Percentiles rank a stretch among this genome's conserved stretches.
Conservation (phyloP, 2,113 vertebrate species). For the Dipodomys spectabilis region DNA sequence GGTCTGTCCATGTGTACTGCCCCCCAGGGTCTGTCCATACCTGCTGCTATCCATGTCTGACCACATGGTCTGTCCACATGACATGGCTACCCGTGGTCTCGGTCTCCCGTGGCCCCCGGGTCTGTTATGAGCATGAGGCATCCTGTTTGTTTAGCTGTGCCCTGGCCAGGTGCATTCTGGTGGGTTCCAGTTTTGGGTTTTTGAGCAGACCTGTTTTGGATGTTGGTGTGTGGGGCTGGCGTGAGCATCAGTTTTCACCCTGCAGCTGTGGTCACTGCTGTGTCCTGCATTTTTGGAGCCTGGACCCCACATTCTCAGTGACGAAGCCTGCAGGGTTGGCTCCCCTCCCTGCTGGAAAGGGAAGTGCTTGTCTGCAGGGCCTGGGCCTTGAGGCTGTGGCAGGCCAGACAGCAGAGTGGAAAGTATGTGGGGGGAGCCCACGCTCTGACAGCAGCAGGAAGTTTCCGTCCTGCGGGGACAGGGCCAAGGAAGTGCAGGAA, state of each 20-base stretch:
- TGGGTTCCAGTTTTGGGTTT: background rate
- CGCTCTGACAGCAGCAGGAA: background rate
- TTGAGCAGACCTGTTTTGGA: too few relatives aligned
- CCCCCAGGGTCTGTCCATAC: too few relatives aligned
- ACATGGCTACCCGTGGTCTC: too few relatives aligned
- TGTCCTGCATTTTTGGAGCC: background rate
- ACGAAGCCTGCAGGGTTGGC: rapidly evolving
- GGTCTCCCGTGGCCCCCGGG: too few relatives aligned
- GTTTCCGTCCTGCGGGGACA: background rate
- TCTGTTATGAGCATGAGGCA: too few relatives aligned
- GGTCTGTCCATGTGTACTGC: too few relatives aligned
- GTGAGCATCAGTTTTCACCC: background rate
- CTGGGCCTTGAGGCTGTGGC: background rate
- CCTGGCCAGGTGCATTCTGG: too few relatives aligned
- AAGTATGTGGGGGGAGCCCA: background rate
- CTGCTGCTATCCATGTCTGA: too few relatives aligned
- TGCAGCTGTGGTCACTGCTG: too few relatives aligned
- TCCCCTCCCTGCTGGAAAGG: background rate
- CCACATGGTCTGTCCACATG: too few relatives aligned
- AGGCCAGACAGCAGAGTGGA: background rate
- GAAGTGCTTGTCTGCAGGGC: background rate
- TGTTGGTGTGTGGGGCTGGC: background rate
- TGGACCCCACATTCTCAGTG: background rate
- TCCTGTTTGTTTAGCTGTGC: background rate
- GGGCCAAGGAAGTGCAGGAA: slow-evolving; percentile 21